These are phyloP conservation scores for Acinonyx jubatus DNA, from an alignment of 2,113 vertebrate genomes.

Conservation along the genomic window DNA sequence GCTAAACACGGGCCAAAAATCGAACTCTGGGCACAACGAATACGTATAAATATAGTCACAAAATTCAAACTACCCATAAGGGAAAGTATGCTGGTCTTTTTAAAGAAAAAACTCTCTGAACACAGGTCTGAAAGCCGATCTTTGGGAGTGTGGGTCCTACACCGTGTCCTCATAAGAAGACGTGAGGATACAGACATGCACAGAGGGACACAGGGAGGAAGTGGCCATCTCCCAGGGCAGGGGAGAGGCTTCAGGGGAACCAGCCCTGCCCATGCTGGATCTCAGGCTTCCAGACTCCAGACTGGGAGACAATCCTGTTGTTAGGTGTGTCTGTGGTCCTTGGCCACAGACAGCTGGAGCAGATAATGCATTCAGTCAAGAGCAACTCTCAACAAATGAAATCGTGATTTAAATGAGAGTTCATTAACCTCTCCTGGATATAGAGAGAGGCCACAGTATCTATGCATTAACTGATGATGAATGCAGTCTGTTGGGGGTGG, in stretches of 20 bases:
- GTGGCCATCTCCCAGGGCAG: not conserved
- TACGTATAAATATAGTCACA: not conserved
- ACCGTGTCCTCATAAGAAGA: not conserved
- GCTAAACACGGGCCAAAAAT: not conserved
- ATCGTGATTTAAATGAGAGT: not conserved
- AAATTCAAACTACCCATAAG: not conserved
- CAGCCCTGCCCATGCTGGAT: not conserved
- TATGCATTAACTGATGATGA: not conserved
- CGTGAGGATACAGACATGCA: too few relatives aligned
- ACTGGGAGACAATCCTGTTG: not conserved
- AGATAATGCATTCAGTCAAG: too few relatives aligned
- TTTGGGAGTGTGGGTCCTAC: not conserved
- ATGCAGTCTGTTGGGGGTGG: not conserved
- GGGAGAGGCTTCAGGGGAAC: not conserved
- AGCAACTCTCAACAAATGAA: not conserved
- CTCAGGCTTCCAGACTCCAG: not conserved
- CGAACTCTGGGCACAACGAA: not conserved
- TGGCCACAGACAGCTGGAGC: not conserved
- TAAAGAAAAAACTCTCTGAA: not conserved
- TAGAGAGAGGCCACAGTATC: not conserved
- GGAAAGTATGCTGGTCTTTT: not conserved
- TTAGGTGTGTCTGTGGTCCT: not conserved
- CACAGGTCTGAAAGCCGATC: not conserved
- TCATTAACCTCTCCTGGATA: not conserved
- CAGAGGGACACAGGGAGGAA: rapidly evolving